These are phyloP conservation scores for Erythrocercus mccallii DNA, from an alignment of 2,113 vertebrate genomes.

Conservation along the genomic window DNA sequence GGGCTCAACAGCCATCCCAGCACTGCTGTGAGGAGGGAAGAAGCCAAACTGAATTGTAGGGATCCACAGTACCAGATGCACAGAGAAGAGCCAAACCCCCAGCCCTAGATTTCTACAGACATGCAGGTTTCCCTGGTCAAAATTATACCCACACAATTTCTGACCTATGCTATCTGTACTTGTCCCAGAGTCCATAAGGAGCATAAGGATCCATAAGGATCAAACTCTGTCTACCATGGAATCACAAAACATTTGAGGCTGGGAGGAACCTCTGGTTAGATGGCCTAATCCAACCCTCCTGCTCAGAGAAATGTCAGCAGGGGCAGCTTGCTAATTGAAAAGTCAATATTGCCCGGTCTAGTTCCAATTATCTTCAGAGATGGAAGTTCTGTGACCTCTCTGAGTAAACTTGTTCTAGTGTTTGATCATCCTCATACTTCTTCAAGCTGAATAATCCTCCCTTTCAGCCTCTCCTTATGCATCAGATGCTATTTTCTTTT, in stretches of 20 bases:
- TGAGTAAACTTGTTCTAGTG: not conserved
- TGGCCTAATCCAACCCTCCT: not conserved
- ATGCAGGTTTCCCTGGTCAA: not conserved
- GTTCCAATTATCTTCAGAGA: not conserved
- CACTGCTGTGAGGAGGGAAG: not conserved
- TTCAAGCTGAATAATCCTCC: not conserved
- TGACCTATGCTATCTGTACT: not conserved
- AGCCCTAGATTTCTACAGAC: not conserved
- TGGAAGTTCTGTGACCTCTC: not conserved
- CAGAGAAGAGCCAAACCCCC: not conserved
- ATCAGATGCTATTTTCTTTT: not conserved
- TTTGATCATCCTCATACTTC: not conserved
- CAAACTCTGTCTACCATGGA: not conserved
- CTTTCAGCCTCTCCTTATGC: not conserved
- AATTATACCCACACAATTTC: not conserved
- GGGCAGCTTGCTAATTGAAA: not conserved
- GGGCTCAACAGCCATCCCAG: fast-evolving
- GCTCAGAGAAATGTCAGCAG: not conserved
- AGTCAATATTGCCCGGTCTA: not conserved
- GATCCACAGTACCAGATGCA: not conserved
- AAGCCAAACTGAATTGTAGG: not conserved
- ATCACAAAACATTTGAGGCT: not conserved
- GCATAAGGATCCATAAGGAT: too few species aligned
- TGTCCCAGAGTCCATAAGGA: not conserved
- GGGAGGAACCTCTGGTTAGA: not conserved